These are phyloP conservation scores for Drosophila pruinosa DNA, from an alignment of 1,140 invertebrate species.

Conservation along the genomic window DNA sequence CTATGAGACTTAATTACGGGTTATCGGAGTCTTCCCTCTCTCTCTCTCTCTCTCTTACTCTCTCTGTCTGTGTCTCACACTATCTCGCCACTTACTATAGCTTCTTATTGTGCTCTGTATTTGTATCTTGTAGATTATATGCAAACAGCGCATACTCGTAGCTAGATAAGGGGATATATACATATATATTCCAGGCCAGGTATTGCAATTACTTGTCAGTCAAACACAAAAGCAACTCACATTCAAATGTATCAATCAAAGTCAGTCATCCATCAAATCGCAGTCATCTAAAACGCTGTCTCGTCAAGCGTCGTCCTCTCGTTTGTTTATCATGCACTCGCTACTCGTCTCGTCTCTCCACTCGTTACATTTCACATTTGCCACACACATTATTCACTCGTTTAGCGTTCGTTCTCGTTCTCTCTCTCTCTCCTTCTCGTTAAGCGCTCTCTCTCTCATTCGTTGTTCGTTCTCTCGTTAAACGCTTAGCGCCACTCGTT, in stretches of 20 bases:
- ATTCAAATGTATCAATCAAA: too few species aligned
- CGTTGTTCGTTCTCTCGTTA: not conserved
- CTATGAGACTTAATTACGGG: not conserved
- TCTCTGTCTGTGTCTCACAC: not conserved
- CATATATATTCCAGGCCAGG: slow-evolving; percentile 31
- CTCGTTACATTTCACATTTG: not conserved
- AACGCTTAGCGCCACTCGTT: too few species aligned
- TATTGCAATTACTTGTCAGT: slow-evolving; percentile 21
- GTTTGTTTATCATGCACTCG: not conserved
- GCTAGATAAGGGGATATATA: slow-evolving; percentile 36
- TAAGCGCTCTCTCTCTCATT: not conserved
- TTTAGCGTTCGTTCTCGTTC: not conserved
- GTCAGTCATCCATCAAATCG: not conserved
- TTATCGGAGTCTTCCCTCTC: not conserved
- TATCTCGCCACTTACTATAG: slow-evolving; percentile 30
- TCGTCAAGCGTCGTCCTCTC: too few species aligned
- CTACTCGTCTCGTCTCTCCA: not conserved
- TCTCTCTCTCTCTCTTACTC: not conserved
- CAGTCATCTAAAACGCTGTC: too few species aligned
- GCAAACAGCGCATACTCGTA: slow-evolving; percentile 42
- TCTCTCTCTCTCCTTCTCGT: not conserved
- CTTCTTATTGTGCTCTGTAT: slow-evolving; percentile 35
- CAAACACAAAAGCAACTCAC: too few species aligned
- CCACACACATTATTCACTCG: too few species aligned
- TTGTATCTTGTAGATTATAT: slow-evolving; percentile 54